These are phyloP conservation scores for Drosophila hamatofila DNA, from an alignment of 2,888 invertebrate species.

Conservation along the genomic window DNA sequence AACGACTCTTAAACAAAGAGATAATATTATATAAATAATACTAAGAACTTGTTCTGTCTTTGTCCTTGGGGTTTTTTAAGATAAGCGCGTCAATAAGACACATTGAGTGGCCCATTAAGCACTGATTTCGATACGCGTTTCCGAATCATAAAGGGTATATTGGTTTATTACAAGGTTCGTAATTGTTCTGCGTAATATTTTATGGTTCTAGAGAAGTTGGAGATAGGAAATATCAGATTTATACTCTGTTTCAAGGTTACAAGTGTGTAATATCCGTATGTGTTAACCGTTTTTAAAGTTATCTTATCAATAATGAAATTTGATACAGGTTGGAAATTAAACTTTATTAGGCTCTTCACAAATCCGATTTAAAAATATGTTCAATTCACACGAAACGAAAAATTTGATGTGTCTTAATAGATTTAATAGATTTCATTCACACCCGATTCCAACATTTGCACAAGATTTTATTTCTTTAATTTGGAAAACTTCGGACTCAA, in stretches of 20 bases:
- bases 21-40: slow-evolving; percentile 10
- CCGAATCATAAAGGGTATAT: background rate
- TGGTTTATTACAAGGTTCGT: background rate
- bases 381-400: background rate
- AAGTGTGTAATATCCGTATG: background rate
- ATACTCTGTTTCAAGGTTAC: background rate
- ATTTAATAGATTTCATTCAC: background rate
- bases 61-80: slow-evolving; percentile 16
- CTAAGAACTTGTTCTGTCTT: slow-evolving; percentile 10
- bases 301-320: background rate
- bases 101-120: slow-evolving; percentile 9
- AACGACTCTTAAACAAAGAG: slow-evolving; percentile 14
- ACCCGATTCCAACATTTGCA: background rate
- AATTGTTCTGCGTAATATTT: background rate
- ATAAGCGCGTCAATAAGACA: slow-evolving; percentile 21
- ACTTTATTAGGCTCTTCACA: background rate
- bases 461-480: background rate
- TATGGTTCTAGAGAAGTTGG: background rate
- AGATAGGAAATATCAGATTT: background rate
- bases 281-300: no score
- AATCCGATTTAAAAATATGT: background rate
- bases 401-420: background rate
- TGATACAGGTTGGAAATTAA: background rate
- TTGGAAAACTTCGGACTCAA: background rate
- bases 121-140: slow-evolving; percentile 12